phyloP scores from a whole-genome alignment of 2,797 vertebrate genomes.

The Trematomus bernacchii region DNA sequence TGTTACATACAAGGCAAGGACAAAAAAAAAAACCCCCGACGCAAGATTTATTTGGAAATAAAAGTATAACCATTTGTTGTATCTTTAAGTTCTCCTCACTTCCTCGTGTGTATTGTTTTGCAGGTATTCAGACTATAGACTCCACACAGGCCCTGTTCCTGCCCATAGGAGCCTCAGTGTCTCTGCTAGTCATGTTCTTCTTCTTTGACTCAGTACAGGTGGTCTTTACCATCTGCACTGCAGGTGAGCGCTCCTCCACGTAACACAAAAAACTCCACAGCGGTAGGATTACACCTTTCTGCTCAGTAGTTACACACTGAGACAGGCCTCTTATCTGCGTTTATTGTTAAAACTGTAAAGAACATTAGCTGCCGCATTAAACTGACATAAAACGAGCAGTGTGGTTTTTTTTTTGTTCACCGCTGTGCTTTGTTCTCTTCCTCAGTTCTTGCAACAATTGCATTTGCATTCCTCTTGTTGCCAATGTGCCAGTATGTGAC shows the following conservation, averaged over 20 bases:
- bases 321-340: slow-evolving; percentile 10
- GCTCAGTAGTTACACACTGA: slow-evolving; percentile 24
- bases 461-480: slow-evolving; percentile 98
- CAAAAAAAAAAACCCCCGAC: neutral
- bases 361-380: slow-evolving; percentile 47
- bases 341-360: slow-evolving; percentile 46
- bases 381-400: slow-evolving; percentile 21
- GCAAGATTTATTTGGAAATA: neutral
- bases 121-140: slow-evolving; percentile 99
- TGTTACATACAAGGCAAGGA: slow-evolving; percentile 33
- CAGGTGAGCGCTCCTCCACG: slow-evolving; percentile 85
- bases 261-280: neutral
- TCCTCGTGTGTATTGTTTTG: slow-evolving; percentile 28
- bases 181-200: slow-evolving; percentile 99
- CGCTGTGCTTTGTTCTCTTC: slow-evolving; percentile 60
- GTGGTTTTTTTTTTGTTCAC: slow-evolving; percentile 45
- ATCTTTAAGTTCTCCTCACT: neutral
- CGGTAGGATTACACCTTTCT: slow-evolving; percentile 17
- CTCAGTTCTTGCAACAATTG: slow-evolving; percentile 98
- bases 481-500: slow-evolving; percentile 99
- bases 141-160: slow-evolving; percentile 98
- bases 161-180: slow-evolving; percentile 97
- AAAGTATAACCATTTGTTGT: neutral
- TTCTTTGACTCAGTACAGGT: slow-evolving; percentile 99
- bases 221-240: slow-evolving; percentile 99